These are phyloP conservation scores for Salvelinus sp. DNA, from an alignment of 2,113 vertebrate genomes.

Conservation along the genomic window DNA sequence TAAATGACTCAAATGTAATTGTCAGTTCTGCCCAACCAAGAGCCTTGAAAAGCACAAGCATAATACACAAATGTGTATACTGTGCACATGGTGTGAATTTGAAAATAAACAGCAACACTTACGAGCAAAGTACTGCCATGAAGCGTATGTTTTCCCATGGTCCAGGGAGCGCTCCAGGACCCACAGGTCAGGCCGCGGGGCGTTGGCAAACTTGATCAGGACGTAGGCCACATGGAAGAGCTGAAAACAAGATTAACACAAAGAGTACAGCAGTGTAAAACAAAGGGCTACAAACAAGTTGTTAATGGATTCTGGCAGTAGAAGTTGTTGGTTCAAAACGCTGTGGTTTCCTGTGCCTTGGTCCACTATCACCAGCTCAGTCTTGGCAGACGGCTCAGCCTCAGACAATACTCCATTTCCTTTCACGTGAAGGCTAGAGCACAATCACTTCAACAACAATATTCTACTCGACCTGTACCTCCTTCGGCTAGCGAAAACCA, in stretches of 20 bases:
- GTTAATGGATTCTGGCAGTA: conserved; percentile 20
- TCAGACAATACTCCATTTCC: conserved; percentile 51
- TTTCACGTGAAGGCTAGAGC: conserved; percentile 24
- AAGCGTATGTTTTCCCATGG: conserved; percentile 83
- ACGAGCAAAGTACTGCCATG: conserved; percentile 97
- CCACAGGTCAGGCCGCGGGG: conserved; percentile 94
- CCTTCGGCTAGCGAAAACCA: background rate
- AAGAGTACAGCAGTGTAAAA: conserved; percentile 24
- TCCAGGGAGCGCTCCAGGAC: conserved; percentile 89
- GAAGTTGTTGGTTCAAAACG: conserved; percentile 35
- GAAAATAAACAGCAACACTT: conserved; percentile 65
- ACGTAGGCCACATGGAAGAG: conserved; percentile 93
- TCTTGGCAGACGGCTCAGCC: conserved; percentile 20
- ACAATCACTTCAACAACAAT: background rate
- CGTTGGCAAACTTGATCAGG: conserved; percentile 94
- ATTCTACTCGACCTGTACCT: background rate
- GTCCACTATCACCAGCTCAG: conserved; percentile 12
- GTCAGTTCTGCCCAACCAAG: background rate
- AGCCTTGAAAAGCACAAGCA: background rate
- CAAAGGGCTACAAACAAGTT: conserved; percentile 31
- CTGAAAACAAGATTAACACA: conserved; percentile 70
- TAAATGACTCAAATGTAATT: too few species aligned
- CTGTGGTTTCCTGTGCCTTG: conserved; percentile 46
- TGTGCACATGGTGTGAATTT: background rate
- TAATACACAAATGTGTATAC: background rate